A percentile compares a stretch with the other conserved stretches of the same genome.
Conservation (phyloP, 2,797 vertebrate genomes). For the Esox lucius region DNA sequence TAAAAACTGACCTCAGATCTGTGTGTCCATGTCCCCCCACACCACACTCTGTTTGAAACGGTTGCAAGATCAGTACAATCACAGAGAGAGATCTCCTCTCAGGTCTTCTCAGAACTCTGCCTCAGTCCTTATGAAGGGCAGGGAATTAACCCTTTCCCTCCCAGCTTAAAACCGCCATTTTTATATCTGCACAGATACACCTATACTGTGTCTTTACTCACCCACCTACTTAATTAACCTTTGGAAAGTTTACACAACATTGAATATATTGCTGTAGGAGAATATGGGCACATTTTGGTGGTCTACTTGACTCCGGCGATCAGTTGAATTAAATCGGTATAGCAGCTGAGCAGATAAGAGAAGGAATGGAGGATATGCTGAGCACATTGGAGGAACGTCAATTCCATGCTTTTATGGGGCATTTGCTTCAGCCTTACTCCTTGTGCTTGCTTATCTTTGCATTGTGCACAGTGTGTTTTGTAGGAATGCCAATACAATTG, state of each 20-base stretch:
- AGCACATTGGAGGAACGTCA: conserved; percentile 24
- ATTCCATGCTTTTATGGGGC: conserved; percentile 27
- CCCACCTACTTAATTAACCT: conserved; percentile 52
- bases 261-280: conserved; percentile 30
- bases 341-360: conserved; percentile 28
- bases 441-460: conserved; percentile 42
- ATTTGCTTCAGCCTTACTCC: conserved; percentile 62
- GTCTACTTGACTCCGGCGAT: conserved; percentile 37
- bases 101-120: conserved; percentile 63
- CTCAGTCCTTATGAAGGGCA: conserved; percentile 50
- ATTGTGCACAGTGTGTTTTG: conserved; percentile 26
- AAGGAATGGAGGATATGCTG: conserved; percentile 35
- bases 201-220: conserved; percentile 38
- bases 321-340: conserved; percentile 40
- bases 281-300: conserved; percentile 43
- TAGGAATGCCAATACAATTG: conserved; percentile 33
- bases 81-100: conserved; percentile 60
- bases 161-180: conserved; percentile 57
- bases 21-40: conserved; percentile 29
- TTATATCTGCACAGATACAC: conserved; percentile 56
- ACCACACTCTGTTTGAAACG: conserved; percentile 27
- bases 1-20: conserved; percentile 34
- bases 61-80: conserved; percentile 70
- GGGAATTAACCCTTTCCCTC: conserved; percentile 41
- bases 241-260: conserved; percentile 60